Evolutionary conservation across 2,888 invertebrate species (phyloP).

Genomic region (Eurytoma californica): DNA sequence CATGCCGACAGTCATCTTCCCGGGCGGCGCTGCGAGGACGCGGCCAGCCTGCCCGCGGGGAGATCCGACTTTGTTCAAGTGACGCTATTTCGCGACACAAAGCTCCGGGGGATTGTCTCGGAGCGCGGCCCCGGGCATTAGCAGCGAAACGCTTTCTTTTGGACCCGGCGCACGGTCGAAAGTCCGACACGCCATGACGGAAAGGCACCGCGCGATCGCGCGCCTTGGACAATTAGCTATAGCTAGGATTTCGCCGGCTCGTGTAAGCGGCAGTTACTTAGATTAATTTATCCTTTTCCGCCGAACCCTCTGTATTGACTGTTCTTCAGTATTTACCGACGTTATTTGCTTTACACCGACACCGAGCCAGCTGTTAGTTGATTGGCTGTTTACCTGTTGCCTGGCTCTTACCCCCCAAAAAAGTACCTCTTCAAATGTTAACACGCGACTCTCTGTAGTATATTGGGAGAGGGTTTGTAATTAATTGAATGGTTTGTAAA

Average conservation of each 20-base stretch:
- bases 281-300: too few species aligned
- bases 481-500: too few species aligned
- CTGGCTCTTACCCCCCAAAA: too few species aligned
- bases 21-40: neutral
- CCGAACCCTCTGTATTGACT: too few species aligned
- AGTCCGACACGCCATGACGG: slow-evolving; percentile 14
- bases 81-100: slow-evolving; percentile 14
- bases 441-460: too few species aligned
- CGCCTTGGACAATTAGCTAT: slow-evolving; percentile 33
- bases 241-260: slow-evolving; percentile 7
- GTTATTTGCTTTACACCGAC: too few species aligned
- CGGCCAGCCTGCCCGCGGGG: neutral
- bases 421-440: too few species aligned
- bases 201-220: slow-evolving; percentile 2
- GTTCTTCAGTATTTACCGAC: too few species aligned
- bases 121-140: neutral
- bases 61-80: slow-evolving; percentile 23
- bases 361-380: too few species aligned
- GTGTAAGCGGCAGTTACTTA: too few species aligned
- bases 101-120: slow-evolving; percentile 11
- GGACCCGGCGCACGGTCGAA: neutral
- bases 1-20: slow-evolving; percentile 4
- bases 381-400: too few species aligned
- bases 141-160: neutral
- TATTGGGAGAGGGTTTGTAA: too few species aligned